Evolutionary conservation across 2,797 vertebrate genomes (phyloP), one percentile per base, ranked within the genome.

Genomic region (Heterohyrax brucei): DNA sequence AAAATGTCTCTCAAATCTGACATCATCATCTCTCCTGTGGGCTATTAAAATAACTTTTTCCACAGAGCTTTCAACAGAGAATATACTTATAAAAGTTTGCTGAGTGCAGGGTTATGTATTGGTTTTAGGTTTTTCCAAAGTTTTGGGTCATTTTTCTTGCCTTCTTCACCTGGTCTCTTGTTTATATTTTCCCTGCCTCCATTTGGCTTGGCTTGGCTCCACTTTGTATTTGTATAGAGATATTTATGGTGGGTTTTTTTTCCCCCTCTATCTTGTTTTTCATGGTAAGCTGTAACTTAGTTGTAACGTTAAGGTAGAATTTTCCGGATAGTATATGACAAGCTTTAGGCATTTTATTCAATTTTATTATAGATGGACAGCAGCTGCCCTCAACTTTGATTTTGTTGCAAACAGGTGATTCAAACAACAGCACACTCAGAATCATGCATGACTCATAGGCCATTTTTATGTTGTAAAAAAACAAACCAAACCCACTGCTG

Each of bases 351-450:
- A 46, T 77, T 76, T 79, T 56, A 87, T 39, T 86, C 30, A 78
- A 5, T 82, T 48, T 59, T 83, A 50, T 39, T 78, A 66, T 85
- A 8, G 44, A 66, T 85, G 7, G 44, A 78, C 21, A 46, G 19
- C n/a, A 68, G 18, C 50, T 62, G 19, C 87, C 90, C 48, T 91
- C 59, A 92, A 39, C 3, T 1, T n/a, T 86, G 39, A 62, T 91
- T 91, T 81, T 86, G 26, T 85, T 95, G 88, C 93, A 30, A 93
- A 46, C 13, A 81, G 1, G 18, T 46, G 79, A 83, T 89, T 83
- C 18, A 61, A 87, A 39, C 70, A 61, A 46, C 3, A 87, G 26
- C 46, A 48, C 5, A 30, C 26, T 78, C 56, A 22, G 50, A 82
- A 83, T 22, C 59, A 26, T 53, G 7, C 18, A 39, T 30, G 50